Base-by-base conservation (phyloP, 2,888 invertebrate species). In the Drosophila austrosaltans region DNA sequence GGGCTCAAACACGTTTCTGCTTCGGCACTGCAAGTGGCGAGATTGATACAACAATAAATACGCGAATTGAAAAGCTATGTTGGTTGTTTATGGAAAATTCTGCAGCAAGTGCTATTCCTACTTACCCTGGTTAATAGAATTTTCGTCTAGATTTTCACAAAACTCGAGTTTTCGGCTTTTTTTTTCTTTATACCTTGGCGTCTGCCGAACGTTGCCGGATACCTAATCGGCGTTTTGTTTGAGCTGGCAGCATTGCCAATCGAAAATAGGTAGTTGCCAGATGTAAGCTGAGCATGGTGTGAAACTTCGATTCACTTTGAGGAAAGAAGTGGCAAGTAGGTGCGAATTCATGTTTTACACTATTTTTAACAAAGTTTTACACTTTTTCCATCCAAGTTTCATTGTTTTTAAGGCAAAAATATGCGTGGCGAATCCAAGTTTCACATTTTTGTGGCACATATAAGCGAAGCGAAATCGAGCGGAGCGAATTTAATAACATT, bases 151-250 rank as follows among this genome's bases (percentile, higher is more conserved):
- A 66, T 69, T 79, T 81, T 67, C 59, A 66, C 53, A 57, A 36
- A 68, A 53, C 53, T 69, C 73, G 60, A 54, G 54, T 32, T 67
- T 79, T 22, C 39, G 28, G 20, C 56, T 30, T 63, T 32, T 69
- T 64, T 81, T 77, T 79, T 79, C 75, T 82, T 82, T 80, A 80
- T 40, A 67, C 79, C 82, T 25, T 48, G 82, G 83, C 82, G 82
- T 83, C 82, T 82, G 69, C 57, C 73, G 69, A 81, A 79, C 77
- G 82, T 77, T 81, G 82, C 20, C 20, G 5, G 20, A 32, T 20
- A 5, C 22, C 3, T 8, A 22, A 44, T 32, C 42, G 22, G 44
- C 25, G n/a, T 44, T 54, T 44, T 59, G 57, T 30, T 39, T 42
- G 67, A 76, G 76, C 74, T 66, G 71, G 74, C 63, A 67, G 68